Conservation (phyloP, 2,888 invertebrate species). For the Temnothorax unifasciatus region DNA sequence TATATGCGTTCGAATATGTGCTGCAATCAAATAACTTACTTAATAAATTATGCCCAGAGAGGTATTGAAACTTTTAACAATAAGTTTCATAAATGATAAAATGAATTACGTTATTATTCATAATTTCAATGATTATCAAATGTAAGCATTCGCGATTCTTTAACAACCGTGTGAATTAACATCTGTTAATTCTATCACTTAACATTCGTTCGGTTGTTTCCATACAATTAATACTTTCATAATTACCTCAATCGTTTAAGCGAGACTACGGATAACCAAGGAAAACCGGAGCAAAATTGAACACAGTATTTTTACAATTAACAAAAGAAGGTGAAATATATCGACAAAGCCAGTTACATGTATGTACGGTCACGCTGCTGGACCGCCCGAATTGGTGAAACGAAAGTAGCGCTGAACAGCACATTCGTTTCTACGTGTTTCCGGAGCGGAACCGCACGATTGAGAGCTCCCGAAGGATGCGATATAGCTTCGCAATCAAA, state of each 20-base stretch:
- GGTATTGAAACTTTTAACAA: not conserved
- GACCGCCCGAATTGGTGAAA: conserved; percentile 10
- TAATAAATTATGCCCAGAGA: not conserved
- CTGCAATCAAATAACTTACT: not conserved
- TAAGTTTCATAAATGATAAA: not conserved
- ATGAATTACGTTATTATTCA: not conserved
- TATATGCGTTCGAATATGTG: not conserved
- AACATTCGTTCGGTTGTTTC: not conserved
- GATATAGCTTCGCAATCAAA: conserved; percentile 39
- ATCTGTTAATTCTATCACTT: not conserved
- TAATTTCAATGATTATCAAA: not conserved
- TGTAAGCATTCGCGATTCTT: not conserved
- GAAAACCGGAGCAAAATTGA: not conserved
- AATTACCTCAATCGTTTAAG: not conserved
- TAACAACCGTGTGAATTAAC: not conserved
- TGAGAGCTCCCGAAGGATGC: conserved; percentile 31
- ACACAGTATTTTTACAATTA: conserved; percentile 12
- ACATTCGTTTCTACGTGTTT: conserved; percentile 43
- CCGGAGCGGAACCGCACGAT: conserved; percentile 15
- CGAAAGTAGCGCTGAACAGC: conserved; percentile 16
- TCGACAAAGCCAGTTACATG: not conserved
- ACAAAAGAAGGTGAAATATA: not conserved
- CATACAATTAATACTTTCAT: not conserved
- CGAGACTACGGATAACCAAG: not conserved
- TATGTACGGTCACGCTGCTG: not conserved